Percentiles rank a stretch among this genome's conserved stretches.
Evolutionary conservation across 2,888 invertebrate genomes (phyloP).

Genomic region (Pyrrhia umbra): DNA sequence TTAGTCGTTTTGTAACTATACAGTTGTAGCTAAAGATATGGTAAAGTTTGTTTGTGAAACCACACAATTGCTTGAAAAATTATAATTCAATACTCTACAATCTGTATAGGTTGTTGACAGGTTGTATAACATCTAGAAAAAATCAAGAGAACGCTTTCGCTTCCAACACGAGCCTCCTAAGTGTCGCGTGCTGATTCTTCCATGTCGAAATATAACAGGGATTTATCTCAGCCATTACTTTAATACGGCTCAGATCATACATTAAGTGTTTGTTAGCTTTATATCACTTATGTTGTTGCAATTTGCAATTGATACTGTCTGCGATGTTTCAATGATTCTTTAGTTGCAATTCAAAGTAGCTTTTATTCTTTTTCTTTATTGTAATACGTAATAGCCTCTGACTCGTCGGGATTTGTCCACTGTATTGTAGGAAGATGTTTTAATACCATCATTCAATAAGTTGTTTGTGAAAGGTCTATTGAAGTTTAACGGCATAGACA

Average conservation of each 20-base stretch:
- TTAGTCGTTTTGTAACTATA: no score
- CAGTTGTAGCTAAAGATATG: no score
- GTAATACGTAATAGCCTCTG: neutral
- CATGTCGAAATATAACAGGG: slow-evolving; percentile 76
- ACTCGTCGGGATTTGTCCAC: neutral
- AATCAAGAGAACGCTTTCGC: slow-evolving; percentile 45
- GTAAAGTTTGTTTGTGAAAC: no score
- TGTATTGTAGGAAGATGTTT: no score
- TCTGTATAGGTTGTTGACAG: no score
- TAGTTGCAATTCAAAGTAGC: slow-evolving; percentile 16
- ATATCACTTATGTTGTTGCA: slow-evolving; percentile 62
- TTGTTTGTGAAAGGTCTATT: no score
- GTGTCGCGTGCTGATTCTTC: slow-evolving; percentile 78
- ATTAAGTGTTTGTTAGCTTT: slow-evolving; percentile 63
- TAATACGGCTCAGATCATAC: slow-evolving; percentile 61
- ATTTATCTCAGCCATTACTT: slow-evolving; percentile 70
- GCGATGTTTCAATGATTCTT: slow-evolving; percentile 46
- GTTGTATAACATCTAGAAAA: neutral
- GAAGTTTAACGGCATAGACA: no score
- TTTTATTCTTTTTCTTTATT: slow-evolving; percentile 20
- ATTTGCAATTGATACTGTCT: slow-evolving; percentile 65
- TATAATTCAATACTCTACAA: no score
- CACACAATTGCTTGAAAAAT: no score
- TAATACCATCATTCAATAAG: no score
- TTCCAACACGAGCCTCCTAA: slow-evolving; percentile 42